Percentiles rank a stretch among this genome's conserved stretches.
phyloP scores from a whole-genome alignment of 2,113 vertebrate species.

The Thalassoma bifasciatum region DNA sequence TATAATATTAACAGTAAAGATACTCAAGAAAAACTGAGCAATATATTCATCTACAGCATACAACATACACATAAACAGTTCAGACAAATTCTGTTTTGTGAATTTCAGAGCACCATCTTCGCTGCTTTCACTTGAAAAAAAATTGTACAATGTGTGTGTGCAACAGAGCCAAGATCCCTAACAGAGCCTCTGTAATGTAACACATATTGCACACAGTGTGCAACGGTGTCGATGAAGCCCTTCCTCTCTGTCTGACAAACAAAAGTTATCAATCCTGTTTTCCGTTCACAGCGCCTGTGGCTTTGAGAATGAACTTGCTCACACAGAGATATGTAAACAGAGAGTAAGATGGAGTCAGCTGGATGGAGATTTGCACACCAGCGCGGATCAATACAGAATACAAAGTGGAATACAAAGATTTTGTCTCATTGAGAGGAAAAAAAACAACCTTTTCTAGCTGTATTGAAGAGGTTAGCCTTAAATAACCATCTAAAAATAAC shows the following conservation, averaged over 20 bases:
- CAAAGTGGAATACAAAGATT: constrained; percentile 43
- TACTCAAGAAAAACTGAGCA: too few relatives aligned
- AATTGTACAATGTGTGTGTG: neutral
- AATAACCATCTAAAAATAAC: neutral
- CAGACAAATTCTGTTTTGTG: too few relatives aligned
- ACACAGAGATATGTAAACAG: constrained; percentile 42
- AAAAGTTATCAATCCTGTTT: constrained; percentile 47
- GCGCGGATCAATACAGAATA: constrained; percentile 60
- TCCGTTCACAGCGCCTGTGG: constrained; percentile 1
- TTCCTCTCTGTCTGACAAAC: constrained; percentile 22
- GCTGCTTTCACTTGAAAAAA: neutral
- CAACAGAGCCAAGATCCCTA: neutral
- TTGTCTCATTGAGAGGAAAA: neutral
- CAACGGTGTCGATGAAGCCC: neutral
- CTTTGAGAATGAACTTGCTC: constrained; percentile 49
- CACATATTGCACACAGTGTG: constrained; percentile 6
- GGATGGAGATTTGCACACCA: constrained; percentile 31
- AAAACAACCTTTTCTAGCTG: too few relatives aligned
- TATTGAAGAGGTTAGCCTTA: too few relatives aligned
- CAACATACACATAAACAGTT: too few relatives aligned
- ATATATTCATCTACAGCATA: too few relatives aligned
- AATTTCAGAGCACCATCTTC: neutral
- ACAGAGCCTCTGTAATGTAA: neutral
- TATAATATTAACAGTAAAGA: too few relatives aligned
- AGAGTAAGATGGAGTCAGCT: constrained; percentile 58